Base-by-base conservation (phyloP, 2,113 vertebrate genomes). In the Tachysurus vachellii region DNA sequence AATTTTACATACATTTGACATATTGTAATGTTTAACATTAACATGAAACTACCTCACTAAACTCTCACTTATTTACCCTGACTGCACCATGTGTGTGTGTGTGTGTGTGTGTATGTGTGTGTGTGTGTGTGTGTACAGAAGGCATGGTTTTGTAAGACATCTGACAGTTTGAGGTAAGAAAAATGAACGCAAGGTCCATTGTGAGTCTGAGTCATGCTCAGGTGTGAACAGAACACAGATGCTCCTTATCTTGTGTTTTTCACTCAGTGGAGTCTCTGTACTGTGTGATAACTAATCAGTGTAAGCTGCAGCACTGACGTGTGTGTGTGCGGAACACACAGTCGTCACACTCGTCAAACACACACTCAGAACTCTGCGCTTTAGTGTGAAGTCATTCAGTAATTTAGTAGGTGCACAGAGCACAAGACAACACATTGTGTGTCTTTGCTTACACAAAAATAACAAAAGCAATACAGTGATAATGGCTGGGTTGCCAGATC, bases 231-330 rank as follows among this genome's bases (percentile, higher is more conserved):
- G 2, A 8, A 23, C 44, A 26, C 80, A 82, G 80, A 82, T 82
- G 80, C 56, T 82, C 23, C 80, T 8, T 47, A 64, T 53, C 47
- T 70, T 23, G 44, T 83, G 82, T 70, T 83, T 54, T 54, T 54
- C 47, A 62, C 26, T 83, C 64, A 54, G 9, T 70, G 36, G 47
- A 83, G 62, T 28, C 16, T 11, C 10, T 70, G 19, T 68, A 17
- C 70, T 10, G 16, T 54, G 64, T 23, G 62, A 70, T 83, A 31
- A 54, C 70, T 17, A 70, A 68, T 83, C 47, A 56, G 82, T 17
- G 21, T 10, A 11, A 83, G 47, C 64, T n/a, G 47, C 61, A 31
- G 82, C n/a, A n/a, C 81, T 53, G n/a, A 83, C 62, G 44, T 50
- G 62, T 36, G 73, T 75, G 42, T 59, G 73, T 36, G 36, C 36